These are phyloP conservation scores for Siniperca scherzeri DNA, from an alignment of 2,797 vertebrate species.

Conservation along the genomic window DNA sequence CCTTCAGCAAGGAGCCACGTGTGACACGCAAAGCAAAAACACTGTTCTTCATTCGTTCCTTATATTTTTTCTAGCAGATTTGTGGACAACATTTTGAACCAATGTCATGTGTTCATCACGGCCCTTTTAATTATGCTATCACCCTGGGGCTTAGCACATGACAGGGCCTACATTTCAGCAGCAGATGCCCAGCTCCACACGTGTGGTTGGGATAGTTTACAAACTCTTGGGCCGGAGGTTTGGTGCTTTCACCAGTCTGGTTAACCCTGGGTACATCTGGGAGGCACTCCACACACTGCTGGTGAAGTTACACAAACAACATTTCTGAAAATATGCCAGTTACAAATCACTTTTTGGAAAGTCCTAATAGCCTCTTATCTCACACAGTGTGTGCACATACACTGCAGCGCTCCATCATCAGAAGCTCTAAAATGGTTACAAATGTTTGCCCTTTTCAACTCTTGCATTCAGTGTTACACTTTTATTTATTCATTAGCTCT, in stretches of 20 bases:
- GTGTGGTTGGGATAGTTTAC: constrained; percentile 84
- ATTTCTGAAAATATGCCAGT: constrained; percentile 18
- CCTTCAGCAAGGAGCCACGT: constrained; percentile 51
- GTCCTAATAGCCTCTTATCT: constrained; percentile 12
- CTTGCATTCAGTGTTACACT: constrained; percentile 5
- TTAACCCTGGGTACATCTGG: constrained; percentile 74
- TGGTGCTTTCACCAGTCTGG: constrained; percentile 77
- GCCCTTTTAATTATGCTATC: constrained; percentile 75
- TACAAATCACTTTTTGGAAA: constrained; percentile 18
- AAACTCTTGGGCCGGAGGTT: constrained; percentile 84
- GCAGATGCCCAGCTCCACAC: constrained; percentile 57
- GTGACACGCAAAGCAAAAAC: constrained; percentile 32
- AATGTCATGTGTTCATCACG: constrained; percentile 54
- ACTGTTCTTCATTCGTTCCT: constrained; percentile 24
- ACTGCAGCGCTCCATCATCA: neutral
- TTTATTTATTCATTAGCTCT: constrained; percentile 36
- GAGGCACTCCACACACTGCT: constrained; percentile 54
- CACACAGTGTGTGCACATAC: neutral
- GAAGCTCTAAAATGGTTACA: constrained; percentile 17
- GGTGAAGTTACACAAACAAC: constrained; percentile 49
- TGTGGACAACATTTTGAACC: constrained; percentile 58
- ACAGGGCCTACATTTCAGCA: constrained; percentile 52
- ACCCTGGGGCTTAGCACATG: constrained; percentile 57
- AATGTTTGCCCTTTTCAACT: constrained; percentile 48
- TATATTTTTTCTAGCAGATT: constrained; percentile 64